These are phyloP conservation scores for Girardinus metallicus DNA, from an alignment of 2,797 vertebrate species.

Conservation along the genomic window DNA sequence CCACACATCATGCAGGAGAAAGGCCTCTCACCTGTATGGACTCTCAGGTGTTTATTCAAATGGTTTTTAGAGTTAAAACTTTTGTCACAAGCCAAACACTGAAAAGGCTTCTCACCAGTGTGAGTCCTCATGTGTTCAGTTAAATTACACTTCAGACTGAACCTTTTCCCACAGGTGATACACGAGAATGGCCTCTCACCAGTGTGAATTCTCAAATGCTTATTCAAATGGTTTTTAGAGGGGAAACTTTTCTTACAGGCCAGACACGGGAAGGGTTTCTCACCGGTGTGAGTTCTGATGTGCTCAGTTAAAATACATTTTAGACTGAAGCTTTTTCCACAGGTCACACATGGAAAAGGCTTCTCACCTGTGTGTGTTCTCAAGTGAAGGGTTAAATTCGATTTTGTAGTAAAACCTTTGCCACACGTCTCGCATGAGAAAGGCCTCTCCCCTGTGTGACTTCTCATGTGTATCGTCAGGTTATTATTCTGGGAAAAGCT, in stretches of 20 bases:
- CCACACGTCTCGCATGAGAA: not conserved
- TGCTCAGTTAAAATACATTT: constrained; percentile 5
- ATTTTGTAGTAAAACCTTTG: constrained; percentile 8
- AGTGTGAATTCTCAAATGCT: not conserved
- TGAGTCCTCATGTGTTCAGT: constrained; percentile 3
- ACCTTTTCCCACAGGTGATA: not conserved
- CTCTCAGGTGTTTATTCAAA: constrained; percentile 2
- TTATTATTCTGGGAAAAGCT: constrained; percentile 9
- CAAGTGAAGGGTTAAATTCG: constrained; percentile 2
- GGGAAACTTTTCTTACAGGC: constrained; percentile 4
- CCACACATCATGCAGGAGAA: not conserved
- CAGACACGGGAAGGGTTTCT: not conserved
- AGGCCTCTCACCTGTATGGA: constrained; percentile 5
- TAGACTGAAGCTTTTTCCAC: constrained; percentile 5
- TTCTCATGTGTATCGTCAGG: constrained; percentile 7
- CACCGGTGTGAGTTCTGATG: constrained; percentile 1
- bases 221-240: constrained; percentile 7
- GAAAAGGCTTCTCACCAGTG: constrained; percentile 5
- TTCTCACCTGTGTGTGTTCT: constrained; percentile 6
- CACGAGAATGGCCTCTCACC: not conserved
- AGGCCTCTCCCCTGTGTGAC: constrained; percentile 10
- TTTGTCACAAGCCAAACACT: constrained; percentile 8
- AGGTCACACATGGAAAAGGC: constrained; percentile 4
- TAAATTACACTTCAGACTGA: constrained; percentile 6
- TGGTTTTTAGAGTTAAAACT: constrained; percentile 9